phyloP scores from a whole-genome alignment of 2,888 invertebrate genomes.

The Dryadula phaetusa region DNA sequence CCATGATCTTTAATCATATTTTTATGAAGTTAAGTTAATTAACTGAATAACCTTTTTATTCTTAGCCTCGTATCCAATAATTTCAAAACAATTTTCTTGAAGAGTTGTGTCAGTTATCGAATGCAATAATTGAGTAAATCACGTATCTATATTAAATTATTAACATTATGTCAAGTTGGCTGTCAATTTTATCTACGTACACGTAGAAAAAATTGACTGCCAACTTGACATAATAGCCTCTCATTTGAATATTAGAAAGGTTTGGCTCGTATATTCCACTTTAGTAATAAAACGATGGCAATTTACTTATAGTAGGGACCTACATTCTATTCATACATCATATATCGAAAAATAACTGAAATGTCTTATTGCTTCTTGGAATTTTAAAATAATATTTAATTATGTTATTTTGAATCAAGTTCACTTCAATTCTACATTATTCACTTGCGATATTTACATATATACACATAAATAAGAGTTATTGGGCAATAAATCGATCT shows the following conservation, averaged over 20 bases:
- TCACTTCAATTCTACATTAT: no score
- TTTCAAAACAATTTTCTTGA: not conserved
- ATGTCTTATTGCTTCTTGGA: no score
- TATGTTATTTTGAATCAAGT: no score
- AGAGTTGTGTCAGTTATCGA: not conserved
- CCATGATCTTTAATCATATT: no score
- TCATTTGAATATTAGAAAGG: conserved; percentile 6
- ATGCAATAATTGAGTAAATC: not conserved
- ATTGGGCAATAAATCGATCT: no score
- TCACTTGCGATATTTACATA: no score
- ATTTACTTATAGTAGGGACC: not conserved
- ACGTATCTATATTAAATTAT: not conserved
- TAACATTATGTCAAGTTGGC: no score
- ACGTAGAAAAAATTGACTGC: not conserved
- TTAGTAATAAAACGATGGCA: not conserved
- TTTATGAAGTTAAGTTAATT: no score
- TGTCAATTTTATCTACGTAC: no score
- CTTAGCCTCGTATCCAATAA: not conserved
- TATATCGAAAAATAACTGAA: not conserved
- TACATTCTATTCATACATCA: not conserved
- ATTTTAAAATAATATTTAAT: no score
- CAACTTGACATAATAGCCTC: not conserved
- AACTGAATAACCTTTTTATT: not conserved
- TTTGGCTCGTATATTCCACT: not conserved
- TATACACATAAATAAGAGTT: no score